Percentiles rank a stretch among this genome's conserved stretches.
These are phyloP conservation scores for Ptychochromis oligacanthus DNA, from an alignment of 2,113 vertebrate species.

Conservation along the genomic window DNA sequence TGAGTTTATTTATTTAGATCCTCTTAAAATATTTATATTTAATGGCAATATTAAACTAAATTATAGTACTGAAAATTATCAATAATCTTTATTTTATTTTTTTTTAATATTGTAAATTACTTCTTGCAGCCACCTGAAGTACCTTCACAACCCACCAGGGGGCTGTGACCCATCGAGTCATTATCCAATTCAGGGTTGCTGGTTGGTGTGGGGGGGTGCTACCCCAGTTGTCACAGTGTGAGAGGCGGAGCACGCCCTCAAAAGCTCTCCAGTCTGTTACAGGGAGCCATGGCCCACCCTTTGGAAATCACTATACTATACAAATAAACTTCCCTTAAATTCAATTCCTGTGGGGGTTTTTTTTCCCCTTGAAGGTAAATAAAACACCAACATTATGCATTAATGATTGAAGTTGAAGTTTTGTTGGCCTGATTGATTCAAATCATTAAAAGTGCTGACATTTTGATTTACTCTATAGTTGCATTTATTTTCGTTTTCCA, in stretches of 20 bases:
- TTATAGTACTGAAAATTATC: background rate
- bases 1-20: no score
- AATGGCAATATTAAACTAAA: no score
- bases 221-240: background rate
- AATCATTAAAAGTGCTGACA: background rate
- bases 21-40: background rate
- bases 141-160: background rate
- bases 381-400: background rate
- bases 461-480: background rate
- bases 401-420: background rate
- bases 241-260: background rate
- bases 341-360: background rate
- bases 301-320: background rate
- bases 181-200: background rate
- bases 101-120: no score
- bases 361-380: background rate
- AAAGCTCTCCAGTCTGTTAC: background rate
- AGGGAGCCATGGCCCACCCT: background rate
- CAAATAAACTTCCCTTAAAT: background rate
- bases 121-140: background rate
- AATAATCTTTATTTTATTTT: no score
- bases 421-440: background rate
- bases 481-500: background rate
- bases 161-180: background rate
- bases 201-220: no score